Conservation (phyloP, 2,797 vertebrate species). For the Myotis findleyi region DNA sequence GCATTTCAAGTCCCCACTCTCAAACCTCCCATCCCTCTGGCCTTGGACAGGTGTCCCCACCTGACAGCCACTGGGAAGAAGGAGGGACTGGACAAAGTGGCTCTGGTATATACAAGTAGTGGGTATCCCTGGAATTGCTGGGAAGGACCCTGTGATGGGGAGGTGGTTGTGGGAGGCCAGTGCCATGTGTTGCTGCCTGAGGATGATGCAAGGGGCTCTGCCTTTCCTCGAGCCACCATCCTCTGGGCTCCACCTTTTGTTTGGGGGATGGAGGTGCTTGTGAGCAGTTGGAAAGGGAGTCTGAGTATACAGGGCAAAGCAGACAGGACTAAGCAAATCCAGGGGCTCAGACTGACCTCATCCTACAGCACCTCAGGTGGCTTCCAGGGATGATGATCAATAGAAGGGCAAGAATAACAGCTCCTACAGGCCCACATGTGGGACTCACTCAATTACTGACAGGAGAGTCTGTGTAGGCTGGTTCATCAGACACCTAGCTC, state of each 20-base stretch:
- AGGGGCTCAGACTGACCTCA: neutral
- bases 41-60: neutral
- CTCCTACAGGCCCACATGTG: no score
- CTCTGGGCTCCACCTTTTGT: neutral
- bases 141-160: neutral
- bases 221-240: neutral
- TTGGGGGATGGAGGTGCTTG: neutral
- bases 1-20: neutral
- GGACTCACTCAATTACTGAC: rapidly evolving
- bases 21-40: neutral
- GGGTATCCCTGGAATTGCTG: neutral
- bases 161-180: neutral
- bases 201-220: neutral
- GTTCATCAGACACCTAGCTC: neutral
- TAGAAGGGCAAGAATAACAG: neutral
- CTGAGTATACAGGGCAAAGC: neutral
- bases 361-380: neutral
- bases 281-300: neutral
- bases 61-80: neutral
- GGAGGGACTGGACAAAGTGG: neutral
- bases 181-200: neutral
- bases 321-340: neutral
- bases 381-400: neutral
- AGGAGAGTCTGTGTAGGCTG: neutral
- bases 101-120: no score